These are phyloP conservation scores for Misgurnus anguillicaudatus DNA, from an alignment of 2,113 vertebrate genomes.

Conservation along the genomic window DNA sequence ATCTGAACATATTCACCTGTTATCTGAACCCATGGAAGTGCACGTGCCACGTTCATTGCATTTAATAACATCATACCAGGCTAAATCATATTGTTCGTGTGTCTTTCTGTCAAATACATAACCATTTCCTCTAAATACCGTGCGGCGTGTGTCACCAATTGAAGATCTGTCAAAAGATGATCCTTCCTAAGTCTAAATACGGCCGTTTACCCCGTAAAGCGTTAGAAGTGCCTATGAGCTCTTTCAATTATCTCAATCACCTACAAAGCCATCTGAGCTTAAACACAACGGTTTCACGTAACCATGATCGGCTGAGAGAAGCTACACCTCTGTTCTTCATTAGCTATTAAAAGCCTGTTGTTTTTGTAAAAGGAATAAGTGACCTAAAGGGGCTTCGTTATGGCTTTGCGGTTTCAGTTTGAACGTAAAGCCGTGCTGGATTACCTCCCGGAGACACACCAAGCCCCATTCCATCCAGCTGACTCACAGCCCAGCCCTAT, in stretches of 20 bases:
- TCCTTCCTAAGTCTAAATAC: constrained; percentile 38
- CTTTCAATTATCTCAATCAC: constrained; percentile 58
- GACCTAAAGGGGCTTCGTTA: constrained; percentile 31
- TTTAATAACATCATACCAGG: background rate
- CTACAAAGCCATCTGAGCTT: constrained; percentile 52
- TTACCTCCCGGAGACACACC: constrained; percentile 39
- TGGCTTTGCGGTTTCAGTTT: constrained; percentile 14
- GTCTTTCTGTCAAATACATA: constrained; percentile 22
- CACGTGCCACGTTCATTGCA: background rate
- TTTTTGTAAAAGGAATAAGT: constrained; percentile 47
- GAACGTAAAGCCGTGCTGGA: constrained; percentile 16
- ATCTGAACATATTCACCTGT: background rate
- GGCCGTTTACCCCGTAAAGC: constrained; percentile 29
- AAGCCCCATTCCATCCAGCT: constrained; percentile 45
- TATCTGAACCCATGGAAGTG: no score
- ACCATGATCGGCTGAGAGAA: constrained; percentile 46
- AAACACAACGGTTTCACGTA: constrained; percentile 53
- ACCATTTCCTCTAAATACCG: constrained; percentile 31
- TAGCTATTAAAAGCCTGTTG: constrained; percentile 49
- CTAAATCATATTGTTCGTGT: background rate
- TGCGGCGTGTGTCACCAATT: constrained; percentile 32
- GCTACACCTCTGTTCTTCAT: constrained; percentile 46
- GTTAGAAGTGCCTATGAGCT: constrained; percentile 37
- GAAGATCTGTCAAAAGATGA: constrained; percentile 33
- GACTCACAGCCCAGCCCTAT: constrained; percentile 40